Evolutionary conservation across 2,888 invertebrate species (phyloP).

Genomic region (Thecocarcelia acutangulata): DNA sequence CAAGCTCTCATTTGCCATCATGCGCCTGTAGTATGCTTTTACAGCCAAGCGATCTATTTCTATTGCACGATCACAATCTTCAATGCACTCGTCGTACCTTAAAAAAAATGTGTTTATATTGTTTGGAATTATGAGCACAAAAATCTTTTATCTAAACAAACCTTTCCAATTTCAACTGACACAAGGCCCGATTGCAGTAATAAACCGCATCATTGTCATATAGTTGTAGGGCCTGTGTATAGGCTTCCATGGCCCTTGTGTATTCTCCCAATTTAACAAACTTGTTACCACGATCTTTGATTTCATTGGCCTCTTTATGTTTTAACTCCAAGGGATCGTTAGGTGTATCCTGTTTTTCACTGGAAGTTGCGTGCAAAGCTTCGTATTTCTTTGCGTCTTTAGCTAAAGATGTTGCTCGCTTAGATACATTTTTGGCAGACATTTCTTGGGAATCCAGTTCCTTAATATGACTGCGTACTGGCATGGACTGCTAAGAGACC

Average conservation of each 20-base stretch:
- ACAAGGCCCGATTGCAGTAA: conserved; percentile 93
- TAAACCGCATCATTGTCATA: conserved; percentile 90
- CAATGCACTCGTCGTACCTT: conserved; percentile 78
- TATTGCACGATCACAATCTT: conserved; percentile 91
- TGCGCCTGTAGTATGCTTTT: conserved; percentile 92
- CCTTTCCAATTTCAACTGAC: conserved; percentile 91
- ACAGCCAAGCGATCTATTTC: conserved; percentile 89
- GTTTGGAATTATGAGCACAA: not conserved
- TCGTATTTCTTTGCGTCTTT: not conserved
- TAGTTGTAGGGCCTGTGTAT: conserved; percentile 92
- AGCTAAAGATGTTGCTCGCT: not conserved
- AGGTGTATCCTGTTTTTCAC: conserved; percentile 74
- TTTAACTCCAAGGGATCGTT: conserved; percentile 71
- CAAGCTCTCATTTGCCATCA: conserved; percentile 87
- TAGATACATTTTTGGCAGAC: not conserved
- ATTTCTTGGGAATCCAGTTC: conserved; percentile 28
- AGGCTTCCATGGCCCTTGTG: conserved; percentile 92
- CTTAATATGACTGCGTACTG: conserved; percentile 73
- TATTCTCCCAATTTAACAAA: conserved; percentile 90
- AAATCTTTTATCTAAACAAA: conserved; percentile 79
- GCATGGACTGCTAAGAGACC: conserved; percentile 47
- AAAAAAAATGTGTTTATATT: not conserved
- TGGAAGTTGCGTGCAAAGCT: conserved; percentile 34
- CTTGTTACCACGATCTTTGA: conserved; percentile 87
- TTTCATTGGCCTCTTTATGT: conserved; percentile 75